phyloP scores from a whole-genome alignment of 2,888 invertebrate species.

The Cantharis rufa region DNA sequence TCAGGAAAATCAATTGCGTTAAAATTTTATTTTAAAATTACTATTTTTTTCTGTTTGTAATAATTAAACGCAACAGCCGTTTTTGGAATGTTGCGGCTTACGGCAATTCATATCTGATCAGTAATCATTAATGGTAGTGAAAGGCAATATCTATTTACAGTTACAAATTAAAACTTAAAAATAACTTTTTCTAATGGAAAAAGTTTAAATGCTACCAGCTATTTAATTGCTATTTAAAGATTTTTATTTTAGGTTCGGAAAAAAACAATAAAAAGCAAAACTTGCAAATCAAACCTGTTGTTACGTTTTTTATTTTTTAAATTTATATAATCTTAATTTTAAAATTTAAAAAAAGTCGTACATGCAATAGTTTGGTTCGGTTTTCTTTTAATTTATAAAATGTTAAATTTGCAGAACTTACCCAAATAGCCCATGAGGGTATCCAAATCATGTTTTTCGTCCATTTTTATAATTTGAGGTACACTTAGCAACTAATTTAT shows the following conservation, averaged over 20 bases:
- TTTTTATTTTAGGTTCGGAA: neutral
- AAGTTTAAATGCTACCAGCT: neutral
- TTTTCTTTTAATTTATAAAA: neutral
- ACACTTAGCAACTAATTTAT: neutral
- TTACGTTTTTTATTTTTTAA: neutral
- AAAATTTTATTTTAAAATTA: neutral
- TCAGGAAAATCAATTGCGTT: neutral
- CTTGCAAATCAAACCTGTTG: neutral
- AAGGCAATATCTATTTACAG: neutral
- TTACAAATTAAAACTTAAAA: neutral
- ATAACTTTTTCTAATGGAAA: neutral
- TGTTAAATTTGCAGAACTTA: slow-evolving; percentile 24
- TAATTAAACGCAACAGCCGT: neutral
- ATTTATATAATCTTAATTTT: neutral
- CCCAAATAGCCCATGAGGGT: slow-evolving; percentile 47
- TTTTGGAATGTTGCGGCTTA: neutral
- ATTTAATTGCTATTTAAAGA: neutral
- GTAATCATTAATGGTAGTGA: neutral
- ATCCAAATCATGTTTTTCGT: slow-evolving; percentile 44
- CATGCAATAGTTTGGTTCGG: neutral
- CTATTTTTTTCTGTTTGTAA: neutral
- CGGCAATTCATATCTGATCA: neutral
- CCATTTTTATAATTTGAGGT: slow-evolving; percentile 35
- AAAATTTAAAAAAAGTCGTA: neutral
- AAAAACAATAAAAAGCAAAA: neutral